phyloP scores from a whole-genome alignment of 2,888 invertebrate genomes.

The Polydrusus pterygomalis region DNA sequence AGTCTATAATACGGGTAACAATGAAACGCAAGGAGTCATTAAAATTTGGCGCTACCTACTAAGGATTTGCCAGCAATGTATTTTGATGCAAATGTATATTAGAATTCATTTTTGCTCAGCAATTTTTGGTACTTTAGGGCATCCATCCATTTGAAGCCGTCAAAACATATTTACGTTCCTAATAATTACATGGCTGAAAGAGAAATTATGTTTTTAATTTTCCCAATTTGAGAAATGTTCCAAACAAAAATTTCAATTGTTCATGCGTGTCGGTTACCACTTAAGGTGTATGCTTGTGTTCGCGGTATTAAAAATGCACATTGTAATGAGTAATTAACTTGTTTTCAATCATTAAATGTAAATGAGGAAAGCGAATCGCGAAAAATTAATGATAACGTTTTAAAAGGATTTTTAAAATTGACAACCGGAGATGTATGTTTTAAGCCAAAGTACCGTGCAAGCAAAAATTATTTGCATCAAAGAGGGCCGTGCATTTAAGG shows the following conservation, averaged over 20 bases:
- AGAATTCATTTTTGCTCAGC: conserved; percentile 13
- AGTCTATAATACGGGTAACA: conserved; percentile 8
- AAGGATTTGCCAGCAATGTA: conserved; percentile 21
- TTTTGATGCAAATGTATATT: conserved; percentile 36
- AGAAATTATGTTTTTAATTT: not conserved
- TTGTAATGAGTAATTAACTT: conserved; percentile 16
- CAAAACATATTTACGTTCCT: conserved; percentile 18
- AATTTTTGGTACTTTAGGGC: conserved; percentile 35
- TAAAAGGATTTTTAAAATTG: not conserved
- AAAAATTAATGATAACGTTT: not conserved
- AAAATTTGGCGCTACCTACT: conserved; percentile 7
- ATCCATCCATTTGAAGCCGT: conserved; percentile 24
- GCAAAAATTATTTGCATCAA: too few species aligned
- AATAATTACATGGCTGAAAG: conserved; percentile 24
- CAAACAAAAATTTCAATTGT: conserved; percentile 20
- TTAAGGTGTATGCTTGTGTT: conserved; percentile 12
- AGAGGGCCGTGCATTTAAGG: too few species aligned
- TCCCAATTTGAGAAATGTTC: conserved; percentile 13
- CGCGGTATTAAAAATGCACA: conserved; percentile 24
- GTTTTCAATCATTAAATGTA: conserved; percentile 9
- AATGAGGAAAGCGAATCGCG: not conserved
- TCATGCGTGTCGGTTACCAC: conserved; percentile 17
- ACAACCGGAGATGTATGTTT: not conserved
- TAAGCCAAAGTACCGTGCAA: too few species aligned
- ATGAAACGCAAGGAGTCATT: conserved; percentile 14